Percentiles rank a stretch among this genome's conserved stretches.
These are phyloP conservation scores for Echeneis naucrates DNA, from an alignment of 2,797 vertebrate species.

Conservation along the genomic window DNA sequence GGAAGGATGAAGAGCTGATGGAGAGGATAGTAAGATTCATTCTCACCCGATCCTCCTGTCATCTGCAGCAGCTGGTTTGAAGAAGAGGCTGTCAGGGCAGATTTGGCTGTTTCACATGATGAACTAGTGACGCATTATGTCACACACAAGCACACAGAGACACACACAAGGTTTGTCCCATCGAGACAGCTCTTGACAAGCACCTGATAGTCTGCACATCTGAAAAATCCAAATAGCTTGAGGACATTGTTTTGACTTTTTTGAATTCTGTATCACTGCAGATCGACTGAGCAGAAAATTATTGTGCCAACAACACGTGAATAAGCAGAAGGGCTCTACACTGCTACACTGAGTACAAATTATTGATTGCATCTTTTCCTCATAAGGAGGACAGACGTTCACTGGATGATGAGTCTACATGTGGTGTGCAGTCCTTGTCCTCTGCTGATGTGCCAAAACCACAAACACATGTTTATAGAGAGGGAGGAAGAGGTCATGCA, in stretches of 20 bases:
- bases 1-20: constrained; percentile 43
- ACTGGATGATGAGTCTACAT: constrained; percentile 51
- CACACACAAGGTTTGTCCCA: no score
- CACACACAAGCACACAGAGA: constrained; percentile 7
- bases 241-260: neutral
- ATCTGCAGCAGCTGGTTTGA: constrained; percentile 66
- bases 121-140: constrained; percentile 25
- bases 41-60: constrained; percentile 46
- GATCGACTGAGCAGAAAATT: constrained; percentile 10
- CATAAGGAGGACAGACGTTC: constrained; percentile 27
- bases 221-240: constrained; percentile 1
- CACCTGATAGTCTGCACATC: neutral
- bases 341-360: constrained; percentile 36
- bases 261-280: neutral
- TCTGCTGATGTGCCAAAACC: constrained; percentile 49
- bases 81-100: constrained; percentile 50
- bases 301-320: constrained; percentile 18
- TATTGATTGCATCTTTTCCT: constrained; percentile 30
- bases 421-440: constrained; percentile 60
- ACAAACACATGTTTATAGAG: constrained; percentile 38
- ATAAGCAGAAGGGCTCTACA: constrained; percentile 15
- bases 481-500: constrained; percentile 28
- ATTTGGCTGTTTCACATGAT: constrained; percentile 49
- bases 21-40: constrained; percentile 47
- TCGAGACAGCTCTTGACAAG: constrained; percentile 9